Evolutionary conservation across 2,888 invertebrate species (phyloP).

Genomic region (Euproctis similis): DNA sequence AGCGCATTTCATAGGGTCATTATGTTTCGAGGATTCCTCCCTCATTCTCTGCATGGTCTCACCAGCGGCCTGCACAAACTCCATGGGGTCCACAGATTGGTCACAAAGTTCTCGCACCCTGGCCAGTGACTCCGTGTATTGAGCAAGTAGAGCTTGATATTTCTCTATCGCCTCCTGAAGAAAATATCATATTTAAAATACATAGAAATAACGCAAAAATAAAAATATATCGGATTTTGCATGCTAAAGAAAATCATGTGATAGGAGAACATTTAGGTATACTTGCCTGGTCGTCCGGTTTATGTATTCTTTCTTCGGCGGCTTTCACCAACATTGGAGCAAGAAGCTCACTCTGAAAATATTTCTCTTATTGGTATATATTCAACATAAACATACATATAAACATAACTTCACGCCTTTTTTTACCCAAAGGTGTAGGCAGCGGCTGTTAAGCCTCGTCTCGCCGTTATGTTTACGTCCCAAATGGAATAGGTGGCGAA

Average conservation of each 20-base stretch:
- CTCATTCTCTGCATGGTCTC: slow-evolving; percentile 60
- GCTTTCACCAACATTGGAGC: slow-evolving; percentile 59
- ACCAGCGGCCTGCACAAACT: slow-evolving; percentile 93
- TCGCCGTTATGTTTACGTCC: no score
- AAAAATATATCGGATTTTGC: no score
- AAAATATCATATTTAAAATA: neutral
- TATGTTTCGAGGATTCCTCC: slow-evolving; percentile 37
- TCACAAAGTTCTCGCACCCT: slow-evolving; percentile 93
- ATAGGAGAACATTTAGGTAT: neutral
- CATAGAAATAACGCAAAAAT: no score
- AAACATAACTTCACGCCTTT: no score
- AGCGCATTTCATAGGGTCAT: slow-evolving; percentile 41
- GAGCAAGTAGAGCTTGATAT: slow-evolving; percentile 82
- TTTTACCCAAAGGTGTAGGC: no score
- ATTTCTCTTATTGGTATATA: no score
- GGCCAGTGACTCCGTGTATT: slow-evolving; percentile 92
- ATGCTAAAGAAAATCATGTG: no score
- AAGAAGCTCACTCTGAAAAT: slow-evolving; percentile 47
- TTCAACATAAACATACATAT: no score
- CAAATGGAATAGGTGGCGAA: no score
- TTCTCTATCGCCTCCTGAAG: slow-evolving; percentile 87
- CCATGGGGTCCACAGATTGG: slow-evolving; percentile 95
- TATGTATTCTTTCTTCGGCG: slow-evolving; percentile 43
- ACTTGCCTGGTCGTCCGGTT: slow-evolving; percentile 37
- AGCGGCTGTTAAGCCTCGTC: no score